Evolutionary conservation across 2,113 vertebrate species (phyloP), one percentile per base, ranked within the genome.

Genomic region (Polyodon spathula): DNA sequence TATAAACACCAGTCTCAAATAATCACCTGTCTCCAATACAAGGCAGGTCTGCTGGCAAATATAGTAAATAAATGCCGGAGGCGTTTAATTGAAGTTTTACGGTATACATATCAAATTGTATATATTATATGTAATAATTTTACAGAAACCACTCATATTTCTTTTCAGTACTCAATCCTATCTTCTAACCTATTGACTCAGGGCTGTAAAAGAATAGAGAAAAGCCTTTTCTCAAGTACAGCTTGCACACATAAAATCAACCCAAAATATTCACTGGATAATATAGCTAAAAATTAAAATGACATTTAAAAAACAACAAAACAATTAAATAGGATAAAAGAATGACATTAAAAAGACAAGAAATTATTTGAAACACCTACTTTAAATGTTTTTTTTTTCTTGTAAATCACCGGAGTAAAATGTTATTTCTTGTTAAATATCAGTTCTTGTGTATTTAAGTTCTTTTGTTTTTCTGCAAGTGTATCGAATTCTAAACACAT

Each of bases 231-330:
- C 84, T 86, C 82, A 84, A 85, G 83, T 84, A 86, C 86, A 86
- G 79, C 79, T 85, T 80, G 74, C 81, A 85, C 82, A 82, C 80
- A 86, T 72, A 85, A 88, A 92, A 87, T 83, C 78, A 57, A 74
- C 64, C 58, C 46, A 43, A 82, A 81, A 91, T 90, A 83, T 76
- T 78, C 84, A 90, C 88, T 86, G 85, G 83, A 84, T 92, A 93
- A 90, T 82, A 93, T 88, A 93, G 90, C 85, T 89, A 88, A 88
- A 89, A 93, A 89, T 80, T 81, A 81, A 89, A 93, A 91, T 78
- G 78, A 87, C 79, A 80, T 75, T 63, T 74, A 79, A 85, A 76
- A 84, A 89, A 27, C 27, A 27, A 27, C 27, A 27, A 27, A 27
- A 27, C 27, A 27, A 77, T 89, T 89, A 89, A 90, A 90, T 90